Evolutionary conservation across 92 coral and sea anemone species (phyloP).

Genomic region (Heliopora coerulea): DNA sequence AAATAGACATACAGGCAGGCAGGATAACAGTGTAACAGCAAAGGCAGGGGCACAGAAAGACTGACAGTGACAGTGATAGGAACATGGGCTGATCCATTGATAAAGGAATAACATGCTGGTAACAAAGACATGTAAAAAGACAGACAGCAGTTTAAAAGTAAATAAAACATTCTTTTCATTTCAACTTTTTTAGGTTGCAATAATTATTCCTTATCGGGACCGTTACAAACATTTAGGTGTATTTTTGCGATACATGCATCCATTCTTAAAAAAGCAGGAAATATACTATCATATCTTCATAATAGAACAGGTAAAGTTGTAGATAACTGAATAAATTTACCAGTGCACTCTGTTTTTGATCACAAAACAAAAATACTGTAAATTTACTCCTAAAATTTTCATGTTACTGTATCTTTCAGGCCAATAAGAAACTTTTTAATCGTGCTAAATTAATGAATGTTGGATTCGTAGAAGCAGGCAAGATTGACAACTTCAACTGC

Average conservation of each 20-base stretch:
- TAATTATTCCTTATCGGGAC: constrained; percentile 79
- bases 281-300: constrained; percentile 74
- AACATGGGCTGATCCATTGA: too few species aligned
- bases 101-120: not conserved
- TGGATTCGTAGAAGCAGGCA: constrained; percentile 79
- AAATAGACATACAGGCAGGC: too few species aligned
- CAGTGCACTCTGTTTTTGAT: not conserved
- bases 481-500: constrained; percentile 62
- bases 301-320: constrained; percentile 66
- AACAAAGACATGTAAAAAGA: too few species aligned
- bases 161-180: not conserved
- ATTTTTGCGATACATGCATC: constrained; percentile 70
- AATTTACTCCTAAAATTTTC: too few species aligned
- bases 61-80: too few species aligned
- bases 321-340: not conserved
- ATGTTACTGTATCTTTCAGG: constrained; percentile 7
- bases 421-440: constrained; percentile 59
- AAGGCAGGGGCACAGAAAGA: too few species aligned
- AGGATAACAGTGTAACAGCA: too few species aligned
- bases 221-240: constrained; percentile 60
- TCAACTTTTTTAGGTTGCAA: constrained; percentile 60
- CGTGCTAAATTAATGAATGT: constrained; percentile 91
- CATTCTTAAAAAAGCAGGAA: constrained; percentile 66
- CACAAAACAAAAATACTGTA: not conserved
- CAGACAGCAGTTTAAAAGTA: not conserved